A percentile compares a stretch with the other conserved stretches of the same genome.
phyloP scores from a whole-genome alignment of 2,113 vertebrate genomes.

The Cheirogaleus medius region DNA sequence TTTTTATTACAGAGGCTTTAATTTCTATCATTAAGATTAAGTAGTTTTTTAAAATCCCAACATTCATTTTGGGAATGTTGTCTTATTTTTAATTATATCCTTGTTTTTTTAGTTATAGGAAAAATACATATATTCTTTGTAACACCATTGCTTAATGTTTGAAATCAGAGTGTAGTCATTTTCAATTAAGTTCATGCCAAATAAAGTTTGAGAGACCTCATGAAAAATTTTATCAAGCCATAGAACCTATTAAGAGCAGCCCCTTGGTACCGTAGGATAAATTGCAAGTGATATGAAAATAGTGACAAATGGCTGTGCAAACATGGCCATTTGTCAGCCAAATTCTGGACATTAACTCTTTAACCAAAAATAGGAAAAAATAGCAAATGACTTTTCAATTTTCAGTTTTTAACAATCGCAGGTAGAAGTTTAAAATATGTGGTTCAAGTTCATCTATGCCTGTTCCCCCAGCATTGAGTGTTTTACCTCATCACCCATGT shows the following conservation, averaged over 20 bases:
- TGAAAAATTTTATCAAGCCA: background rate
- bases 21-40: background rate
- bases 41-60: background rate
- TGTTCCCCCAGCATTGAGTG: background rate
- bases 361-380: background rate
- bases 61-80: background rate
- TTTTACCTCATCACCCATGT: background rate
- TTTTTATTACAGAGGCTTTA: slow-evolving; percentile 14
- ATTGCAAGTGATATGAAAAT: background rate
- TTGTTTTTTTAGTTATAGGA: background rate
- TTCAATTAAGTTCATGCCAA: background rate
- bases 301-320: background rate
- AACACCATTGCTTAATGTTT: background rate
- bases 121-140: background rate
- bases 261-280: background rate
- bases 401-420: background rate
- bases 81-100: background rate
- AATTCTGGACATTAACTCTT: background rate
- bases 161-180: background rate
- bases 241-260: background rate
- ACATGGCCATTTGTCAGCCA: background rate
- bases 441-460: background rate
- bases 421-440: background rate
- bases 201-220: background rate
- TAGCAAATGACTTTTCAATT: background rate